A percentile compares a stretch with the other conserved stretches of the same genome.
Evolutionary conservation across 2,888 invertebrate genomes (phyloP).

Genomic region (Drosophila prolongata): DNA sequence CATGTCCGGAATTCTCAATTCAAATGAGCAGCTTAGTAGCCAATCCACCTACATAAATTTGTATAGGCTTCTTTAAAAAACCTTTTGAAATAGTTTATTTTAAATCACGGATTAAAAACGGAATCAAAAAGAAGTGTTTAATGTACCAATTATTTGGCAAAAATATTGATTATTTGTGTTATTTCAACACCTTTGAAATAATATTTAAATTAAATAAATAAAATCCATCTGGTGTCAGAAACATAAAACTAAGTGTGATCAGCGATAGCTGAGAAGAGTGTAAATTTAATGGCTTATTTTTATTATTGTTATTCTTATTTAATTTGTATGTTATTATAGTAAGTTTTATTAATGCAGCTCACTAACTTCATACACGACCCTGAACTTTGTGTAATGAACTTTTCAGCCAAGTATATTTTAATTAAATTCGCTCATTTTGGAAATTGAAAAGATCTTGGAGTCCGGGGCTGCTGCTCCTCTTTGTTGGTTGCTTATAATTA

Average conservation of each 20-base stretch:
- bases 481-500: slow-evolving; percentile 20
- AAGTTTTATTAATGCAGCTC: not conserved
- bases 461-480: not conserved
- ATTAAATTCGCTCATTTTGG: slow-evolving; percentile 15
- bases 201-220: no score
- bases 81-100: not conserved
- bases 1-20: slow-evolving; percentile 69
- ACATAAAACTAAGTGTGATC: no score
- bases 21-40: slow-evolving; percentile 42
- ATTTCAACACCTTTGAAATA: no score
- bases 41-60: not conserved
- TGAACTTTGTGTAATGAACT: not conserved
- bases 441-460: slow-evolving; percentile 24
- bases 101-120: no score
- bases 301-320: no score
- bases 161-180: not conserved
- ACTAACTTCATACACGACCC: not conserved
- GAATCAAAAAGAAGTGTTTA: no score
- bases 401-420: slow-evolving; percentile 24
- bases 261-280: no score
- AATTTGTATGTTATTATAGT: no score
- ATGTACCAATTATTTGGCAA: no score
- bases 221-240: no score
- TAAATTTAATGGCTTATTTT: no score
- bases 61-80: not conserved